phyloP scores from a whole-genome alignment of 1,140 invertebrate genomes.

The Neodiprion pinetum region DNA sequence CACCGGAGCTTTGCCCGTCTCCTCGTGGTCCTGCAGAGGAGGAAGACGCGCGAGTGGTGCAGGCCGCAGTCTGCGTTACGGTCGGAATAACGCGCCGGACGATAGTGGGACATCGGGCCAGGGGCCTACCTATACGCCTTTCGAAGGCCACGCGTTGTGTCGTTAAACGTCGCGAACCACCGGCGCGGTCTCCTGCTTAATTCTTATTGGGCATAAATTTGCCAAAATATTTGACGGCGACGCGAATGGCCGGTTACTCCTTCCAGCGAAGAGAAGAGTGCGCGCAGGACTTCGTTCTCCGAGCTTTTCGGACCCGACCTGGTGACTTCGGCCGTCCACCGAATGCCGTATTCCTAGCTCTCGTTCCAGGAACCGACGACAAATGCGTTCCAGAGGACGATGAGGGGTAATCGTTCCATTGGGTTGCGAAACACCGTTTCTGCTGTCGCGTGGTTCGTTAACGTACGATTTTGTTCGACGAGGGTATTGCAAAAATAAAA shows the following conservation, averaged over 20 bases:
- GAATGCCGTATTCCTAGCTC: too few species aligned
- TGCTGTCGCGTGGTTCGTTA: too few species aligned
- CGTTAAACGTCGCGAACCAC: conserved; percentile 46
- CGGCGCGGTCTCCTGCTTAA: conserved; percentile 50
- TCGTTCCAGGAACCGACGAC: not conserved
- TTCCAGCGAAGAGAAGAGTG: not conserved
- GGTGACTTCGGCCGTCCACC: too few species aligned
- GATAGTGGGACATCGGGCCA: not conserved
- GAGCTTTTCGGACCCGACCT: not conserved
- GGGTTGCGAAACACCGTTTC: not conserved
- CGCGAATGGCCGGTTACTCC: conserved; percentile 54
- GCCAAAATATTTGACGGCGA: conserved; percentile 56
- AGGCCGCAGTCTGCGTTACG: not conserved
- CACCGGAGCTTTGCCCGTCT: conserved; percentile 36
- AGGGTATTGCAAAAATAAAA: too few species aligned
- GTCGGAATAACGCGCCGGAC: not conserved
- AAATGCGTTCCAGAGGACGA: too few species aligned
- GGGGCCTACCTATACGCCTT: not conserved
- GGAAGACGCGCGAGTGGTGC: conserved; percentile 17
- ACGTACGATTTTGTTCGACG: too few species aligned
- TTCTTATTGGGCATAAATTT: conserved; percentile 60
- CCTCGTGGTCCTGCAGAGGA: not conserved
- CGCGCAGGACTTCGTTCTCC: not conserved
- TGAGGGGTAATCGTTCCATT: not conserved
- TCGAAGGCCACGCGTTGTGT: conserved; percentile 39